A percentile compares a stretch with the other conserved stretches of the same genome.
phyloP scores from a whole-genome alignment of 2,888 invertebrate genomes.

The Netelia virgata region DNA sequence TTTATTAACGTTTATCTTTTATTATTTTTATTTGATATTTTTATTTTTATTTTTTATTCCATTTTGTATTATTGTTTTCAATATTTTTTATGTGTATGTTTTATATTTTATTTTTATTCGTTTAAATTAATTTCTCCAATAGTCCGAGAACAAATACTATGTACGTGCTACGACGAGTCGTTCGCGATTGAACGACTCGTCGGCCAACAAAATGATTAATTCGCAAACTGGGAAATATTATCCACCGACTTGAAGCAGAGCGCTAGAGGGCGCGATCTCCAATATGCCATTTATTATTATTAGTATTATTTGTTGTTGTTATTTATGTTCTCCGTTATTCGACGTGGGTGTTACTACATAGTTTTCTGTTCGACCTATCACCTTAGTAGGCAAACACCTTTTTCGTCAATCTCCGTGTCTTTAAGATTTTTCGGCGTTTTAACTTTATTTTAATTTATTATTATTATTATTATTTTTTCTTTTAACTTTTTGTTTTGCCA shows the following conservation, averaged over 20 bases:
- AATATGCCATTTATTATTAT: constrained; percentile 51
- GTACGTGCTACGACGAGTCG: constrained; percentile 38
- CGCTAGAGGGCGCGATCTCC: constrained; percentile 61
- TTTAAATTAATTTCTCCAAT: constrained; percentile 57
- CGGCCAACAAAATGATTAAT: constrained; percentile 51
- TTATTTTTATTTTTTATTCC: constrained; percentile 42
- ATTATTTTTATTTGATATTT: constrained; percentile 35
- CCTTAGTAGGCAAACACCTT: constrained; percentile 74
- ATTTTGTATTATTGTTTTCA: constrained; percentile 36
- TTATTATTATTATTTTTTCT: constrained; percentile 48
- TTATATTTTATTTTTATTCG: constrained; percentile 43
- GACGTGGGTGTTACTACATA: constrained; percentile 34
- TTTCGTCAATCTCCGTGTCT: constrained; percentile 73
- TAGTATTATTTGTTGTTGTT: constrained; percentile 12
- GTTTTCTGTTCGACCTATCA: background rate
- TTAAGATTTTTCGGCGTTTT: constrained; percentile 68
- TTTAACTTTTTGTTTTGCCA: constrained; percentile 13
- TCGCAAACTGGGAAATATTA: constrained; percentile 71
- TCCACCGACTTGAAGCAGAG: constrained; percentile 77
- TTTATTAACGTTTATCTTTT: constrained; percentile 26
- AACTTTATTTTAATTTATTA: constrained; percentile 38
- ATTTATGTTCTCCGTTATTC: constrained; percentile 34
- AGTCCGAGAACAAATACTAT: constrained; percentile 62
- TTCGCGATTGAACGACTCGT: background rate
- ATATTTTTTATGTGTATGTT: constrained; percentile 15